A percentile compares a stretch with the other conserved stretches of the same genome.
phyloP scores from a whole-genome alignment of 2,113 vertebrate species.

The human region GRCh38 chr5:103941501-103942000 shows the following conservation, averaged over 20 bases:
- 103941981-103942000: neutral
- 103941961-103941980: constrained; percentile 5
- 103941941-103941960: neutral
- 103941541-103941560: constrained; percentile 9
- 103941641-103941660: constrained; percentile 30
- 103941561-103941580: constrained; percentile 51
- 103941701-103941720: constrained; percentile 33
- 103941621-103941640: constrained; percentile 53
- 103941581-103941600: constrained; percentile 40
- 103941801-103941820: neutral
- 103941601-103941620: constrained; percentile 33
- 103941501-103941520: constrained; percentile 39
- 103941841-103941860: neutral
- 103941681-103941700: constrained; percentile 46
- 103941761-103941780: constrained; percentile 50
- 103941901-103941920: neutral
- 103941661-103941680: constrained; percentile 38
- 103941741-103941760: constrained; percentile 59
- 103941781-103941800: neutral
- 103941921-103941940: constrained; percentile 20
- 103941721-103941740: constrained; percentile 19
- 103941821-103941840: constrained; percentile 11
- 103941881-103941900: neutral
- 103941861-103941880: neutral
- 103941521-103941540: neutral